Percentiles rank a stretch among this genome's conserved stretches.
Conservation (phyloP, 2,888 invertebrate species). For the Plebejus anna region DNA sequence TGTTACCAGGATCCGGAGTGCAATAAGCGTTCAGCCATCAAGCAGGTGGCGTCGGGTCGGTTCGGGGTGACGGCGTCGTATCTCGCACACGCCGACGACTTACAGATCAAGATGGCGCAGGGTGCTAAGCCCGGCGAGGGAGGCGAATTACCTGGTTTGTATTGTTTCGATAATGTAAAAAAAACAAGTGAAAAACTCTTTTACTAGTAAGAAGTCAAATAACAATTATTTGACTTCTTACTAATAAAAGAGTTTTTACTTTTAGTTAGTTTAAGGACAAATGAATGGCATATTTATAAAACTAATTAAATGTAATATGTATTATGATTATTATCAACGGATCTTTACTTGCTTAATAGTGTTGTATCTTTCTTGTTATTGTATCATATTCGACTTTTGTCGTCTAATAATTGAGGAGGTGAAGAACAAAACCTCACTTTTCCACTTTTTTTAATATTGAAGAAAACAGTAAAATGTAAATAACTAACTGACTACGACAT, state of each 20-base stretch:
- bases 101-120: slow-evolving; percentile 99
- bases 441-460: slow-evolving; percentile 24
- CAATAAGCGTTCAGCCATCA: slow-evolving; percentile 96
- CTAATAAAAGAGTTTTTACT: too few relatives aligned
- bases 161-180: not conserved
- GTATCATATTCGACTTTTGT: too few relatives aligned
- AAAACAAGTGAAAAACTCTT: too few relatives aligned
- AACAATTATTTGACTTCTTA: too few relatives aligned
- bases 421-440: not conserved
- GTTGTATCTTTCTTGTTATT: too few relatives aligned
- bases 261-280: too few relatives aligned
- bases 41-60: slow-evolving; percentile 98
- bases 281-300: too few relatives aligned
- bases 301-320: too few relatives aligned
- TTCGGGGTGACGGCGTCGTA: slow-evolving; percentile 99
- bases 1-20: slow-evolving; percentile 84
- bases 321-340: too few relatives aligned
- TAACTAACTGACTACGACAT: slow-evolving; percentile 20
- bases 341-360: too few relatives aligned
- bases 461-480: slow-evolving; percentile 13
- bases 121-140: slow-evolving; percentile 99
- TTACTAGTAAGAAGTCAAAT: too few relatives aligned
- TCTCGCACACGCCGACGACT: slow-evolving; percentile 97
- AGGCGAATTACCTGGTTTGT: slow-evolving; percentile 92
- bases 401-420: too few relatives aligned